Evolutionary conservation across 2,797 vertebrate species (phyloP), one percentile per base, ranked within the genome.

Genomic region (Amniataba percoides): DNA sequence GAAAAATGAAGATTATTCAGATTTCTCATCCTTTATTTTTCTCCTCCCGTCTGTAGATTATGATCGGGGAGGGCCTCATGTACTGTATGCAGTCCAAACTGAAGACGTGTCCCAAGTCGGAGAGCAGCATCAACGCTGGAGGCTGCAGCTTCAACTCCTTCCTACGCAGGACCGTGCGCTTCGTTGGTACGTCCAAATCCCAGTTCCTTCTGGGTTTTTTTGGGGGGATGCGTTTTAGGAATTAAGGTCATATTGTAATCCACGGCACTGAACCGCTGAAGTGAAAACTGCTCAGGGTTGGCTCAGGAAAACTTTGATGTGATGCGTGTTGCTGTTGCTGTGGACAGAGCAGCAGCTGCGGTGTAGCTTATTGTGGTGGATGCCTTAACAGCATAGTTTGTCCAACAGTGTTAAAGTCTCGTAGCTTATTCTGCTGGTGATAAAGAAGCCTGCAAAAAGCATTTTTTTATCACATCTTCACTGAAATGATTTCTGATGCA

Each of bases 81-180:
- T 99, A 98, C 93, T 99, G 98, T 66, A 92, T 97, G 93, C 97
- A 98, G 90, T 97, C 97, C 65, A 94, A 95, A 81, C 90, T 97
- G 72, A 97, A 96, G 93, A 93, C 95, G 0, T 97, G 94, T 0
- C 81, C 94, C 0, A 95, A 95, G 62, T 91, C 96, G 0, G 97
- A 99, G 87, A 96, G 96, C 84, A 98, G 97, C 93, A 98, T 99
- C 83, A 98, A 96, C 0, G 97, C 97, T 0, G 97, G 97, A 0
- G 97, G 97, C 81, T 99, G 98, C 94, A 98, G 95, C 90, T 99
- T 99, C 93, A 99, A 97, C 93, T 98, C 98, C 67, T 99, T 99
- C 92, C 93, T 99, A 65, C 95, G 98, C 66, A 95, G 98, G 59
- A 98, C 98, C 0, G 98, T 99, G 46, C 96, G 97, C 57, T 99